Base-by-base conservation (phyloP, 2,888 invertebrate species). In the Hofmannophila pseudospretella region DNA sequence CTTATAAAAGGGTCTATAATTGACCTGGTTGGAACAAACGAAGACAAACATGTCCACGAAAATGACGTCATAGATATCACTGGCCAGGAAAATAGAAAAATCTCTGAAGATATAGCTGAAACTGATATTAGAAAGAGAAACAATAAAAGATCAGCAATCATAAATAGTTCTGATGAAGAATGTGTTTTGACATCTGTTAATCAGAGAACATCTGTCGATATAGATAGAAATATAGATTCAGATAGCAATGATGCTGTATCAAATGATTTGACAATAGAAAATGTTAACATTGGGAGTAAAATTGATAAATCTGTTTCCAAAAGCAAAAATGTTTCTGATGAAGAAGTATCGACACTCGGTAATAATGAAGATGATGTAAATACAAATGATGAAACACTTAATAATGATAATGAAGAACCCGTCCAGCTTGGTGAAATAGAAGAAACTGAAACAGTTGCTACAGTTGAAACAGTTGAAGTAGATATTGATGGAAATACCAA, bases 91-190 rank as follows among this genome's bases (percentile, higher is more conserved):
- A 13, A 1, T 13, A 28, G 30, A 3, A 32, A 32, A 22, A 10
- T n/a, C 8, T 22, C 8, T 4, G 7, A 10, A 36, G 31, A 41
- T 46, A 1, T 11, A 28, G 8, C 4, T 19, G 16, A 9, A 28
- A n/a, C n/a, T n/a, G n/a, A n/a, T n/a, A n/a, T n/a, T n/a, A 20
- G 7, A 19, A 12, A n/a, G 7, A 4, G 10, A 3, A 10, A 23
- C 3, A 13, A 5, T 11, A 4, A 29, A 3, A 7, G 32, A 16
- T 7, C 3, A 19, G n/a, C 13, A 25, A 32, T 32, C 8, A 19
- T 12, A 16, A 11, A 64, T 28, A 59, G 59, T 51, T 63, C 65
- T 13, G 62, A 63, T 36, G 60, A 59, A 7, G 59, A 67, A 39
- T 46, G 45, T 26, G 42, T 40, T 35, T 13, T 45, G 19, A 38